These are phyloP conservation scores for Scaptomyza parva DNA, from an alignment of 2,888 invertebrate genomes.

Conservation along the genomic window DNA sequence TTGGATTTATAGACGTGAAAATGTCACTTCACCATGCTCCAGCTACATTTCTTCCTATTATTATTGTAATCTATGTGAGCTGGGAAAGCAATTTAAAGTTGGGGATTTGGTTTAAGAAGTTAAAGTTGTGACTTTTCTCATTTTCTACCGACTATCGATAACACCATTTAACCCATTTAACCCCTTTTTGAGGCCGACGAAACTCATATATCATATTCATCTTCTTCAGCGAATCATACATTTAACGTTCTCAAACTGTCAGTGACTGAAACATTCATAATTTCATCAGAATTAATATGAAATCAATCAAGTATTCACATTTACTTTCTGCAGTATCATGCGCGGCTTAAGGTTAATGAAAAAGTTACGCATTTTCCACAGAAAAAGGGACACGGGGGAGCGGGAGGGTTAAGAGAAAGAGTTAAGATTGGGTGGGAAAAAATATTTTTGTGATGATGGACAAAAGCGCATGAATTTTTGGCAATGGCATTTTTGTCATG, in stretches of 20 bases:
- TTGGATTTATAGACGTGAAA: slow-evolving; percentile 67
- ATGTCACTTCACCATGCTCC: slow-evolving; percentile 28
- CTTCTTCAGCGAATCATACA: too few species aligned
- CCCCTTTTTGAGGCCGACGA: neutral
- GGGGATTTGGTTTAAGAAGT: neutral
- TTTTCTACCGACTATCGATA: neutral
- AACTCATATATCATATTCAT: slow-evolving; percentile 47
- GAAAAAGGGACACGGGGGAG: too few species aligned
- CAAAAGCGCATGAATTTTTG: slow-evolving; percentile 46
- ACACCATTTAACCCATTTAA: slow-evolving; percentile 3
- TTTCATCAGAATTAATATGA: slow-evolving; percentile 73
- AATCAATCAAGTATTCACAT: slow-evolving; percentile 69
- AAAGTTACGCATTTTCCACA: slow-evolving; percentile 53
- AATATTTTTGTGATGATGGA: slow-evolving; percentile 8
- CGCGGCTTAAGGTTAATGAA: slow-evolving; percentile 60
- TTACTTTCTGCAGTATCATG: slow-evolving; percentile 53
- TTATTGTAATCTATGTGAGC: slow-evolving; percentile 35
- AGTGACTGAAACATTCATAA: slow-evolving; percentile 55
- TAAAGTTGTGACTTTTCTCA: too few species aligned
- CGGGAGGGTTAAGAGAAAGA: slow-evolving; percentile 19
- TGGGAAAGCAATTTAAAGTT: neutral
- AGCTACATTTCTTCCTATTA: neutral
- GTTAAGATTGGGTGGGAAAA: slow-evolving; percentile 38
- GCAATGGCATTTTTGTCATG: slow-evolving; percentile 65
- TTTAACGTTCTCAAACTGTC: slow-evolving; percentile 32